Evolutionary conservation across 2,797 vertebrate species (phyloP), one percentile per base, ranked within the genome.

Genomic region (Fistularia commersonii): DNA sequence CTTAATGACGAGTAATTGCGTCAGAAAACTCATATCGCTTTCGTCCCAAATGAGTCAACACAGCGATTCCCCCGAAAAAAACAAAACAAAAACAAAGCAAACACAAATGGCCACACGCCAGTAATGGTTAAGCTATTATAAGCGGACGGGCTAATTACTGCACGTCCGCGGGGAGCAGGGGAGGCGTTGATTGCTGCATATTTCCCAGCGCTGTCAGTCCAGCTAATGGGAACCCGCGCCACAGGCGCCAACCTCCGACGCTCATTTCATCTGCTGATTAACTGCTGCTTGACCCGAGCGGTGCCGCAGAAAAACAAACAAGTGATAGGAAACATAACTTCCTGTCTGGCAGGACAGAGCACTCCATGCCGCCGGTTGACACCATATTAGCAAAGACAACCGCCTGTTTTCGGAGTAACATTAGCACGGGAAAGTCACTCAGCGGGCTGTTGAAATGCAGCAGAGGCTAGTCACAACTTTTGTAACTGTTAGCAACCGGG

Each of bases 1-100:
- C 62, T 76, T 82, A 81, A 87, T 79, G 79, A 77, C 66, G 82
- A 83, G 60, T 83, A 87, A 89, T 85, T 85, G 66, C 77, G 82
- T 85, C 66, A 82, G n/a, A 72, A 87, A 85, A 76, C 69, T 86
- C 77, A 83, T 84, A 79, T 84, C 61, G 46, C 63, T 84, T 78
- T 72, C 66, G 57, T 68, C 76, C 69, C 81, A 77, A 79, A 73
- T 72, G 80, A 83, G 78, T 76, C 71, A 78, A 86, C 82, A 84
- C 82, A 84, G 81, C 74, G 84, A 80, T 81, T 74, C 78, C 77
- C 71, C 80, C 32, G 45, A 61, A 82, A 74, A 87, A 82, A n/a
- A n/a, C n/a, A n/a, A n/a, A n/a, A n/a, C n/a, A n/a, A n/a, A n/a
- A n/a, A n/a, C n/a, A n/a, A n/a, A n/a, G n/a, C n/a, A n/a, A n/a